Conservation (phyloP, 2,113 vertebrate species). For the Colaptes auratus region DNA sequence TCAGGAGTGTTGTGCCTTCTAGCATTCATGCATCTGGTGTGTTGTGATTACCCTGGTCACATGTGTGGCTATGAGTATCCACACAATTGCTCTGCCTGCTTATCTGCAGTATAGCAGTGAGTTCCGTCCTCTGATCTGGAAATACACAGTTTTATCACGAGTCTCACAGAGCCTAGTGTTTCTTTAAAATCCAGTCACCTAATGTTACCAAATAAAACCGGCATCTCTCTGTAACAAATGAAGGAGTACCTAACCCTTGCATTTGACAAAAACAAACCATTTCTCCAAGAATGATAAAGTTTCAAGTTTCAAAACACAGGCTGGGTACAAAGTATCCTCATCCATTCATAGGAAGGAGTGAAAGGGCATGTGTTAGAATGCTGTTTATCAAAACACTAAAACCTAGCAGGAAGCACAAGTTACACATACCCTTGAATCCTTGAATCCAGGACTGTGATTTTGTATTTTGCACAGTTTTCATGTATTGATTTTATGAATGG, state of each 20-base stretch:
- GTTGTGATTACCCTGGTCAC: neutral
- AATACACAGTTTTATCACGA: neutral
- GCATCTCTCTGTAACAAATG: neutral
- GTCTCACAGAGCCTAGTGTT: neutral
- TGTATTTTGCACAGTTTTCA: neutral
- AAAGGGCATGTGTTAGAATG: neutral
- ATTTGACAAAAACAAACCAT: neutral
- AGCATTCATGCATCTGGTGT: neutral
- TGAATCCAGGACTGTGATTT: neutral
- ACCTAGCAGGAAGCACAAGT: neutral
- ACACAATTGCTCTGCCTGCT: neutral
- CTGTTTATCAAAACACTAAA: neutral
- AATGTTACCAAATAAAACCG: neutral
- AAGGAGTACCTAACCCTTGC: neutral
- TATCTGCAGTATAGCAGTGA: neutral
- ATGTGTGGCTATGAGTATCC: neutral
- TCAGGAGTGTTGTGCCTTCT: neutral
- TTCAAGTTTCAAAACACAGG: neutral
- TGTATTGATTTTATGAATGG: neutral
- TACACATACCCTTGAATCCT: neutral
- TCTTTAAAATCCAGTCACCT: neutral
- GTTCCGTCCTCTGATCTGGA: neutral
- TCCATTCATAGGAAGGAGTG: neutral
- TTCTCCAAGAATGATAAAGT: neutral
- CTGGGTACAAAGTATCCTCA: neutral